Evolutionary conservation across 1,140 invertebrate genomes (phyloP), one percentile per base, ranked within the genome.

Genomic region (Oryzaephilus surinamensis): DNA sequence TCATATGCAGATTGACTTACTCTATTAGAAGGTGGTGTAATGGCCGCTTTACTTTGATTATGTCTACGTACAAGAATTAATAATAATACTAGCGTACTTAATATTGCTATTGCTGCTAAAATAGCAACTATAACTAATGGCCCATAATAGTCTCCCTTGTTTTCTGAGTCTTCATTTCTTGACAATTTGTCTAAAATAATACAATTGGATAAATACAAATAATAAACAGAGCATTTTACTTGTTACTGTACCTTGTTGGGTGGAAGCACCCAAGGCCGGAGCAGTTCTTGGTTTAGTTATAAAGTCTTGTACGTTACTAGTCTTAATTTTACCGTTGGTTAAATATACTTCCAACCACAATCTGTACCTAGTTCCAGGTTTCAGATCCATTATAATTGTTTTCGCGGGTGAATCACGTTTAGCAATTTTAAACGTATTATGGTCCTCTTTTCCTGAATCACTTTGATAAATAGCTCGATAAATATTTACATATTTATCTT

Each of bases 401-500:
- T 75, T 73, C 0, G 81, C 74, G 1, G 79, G 75, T 10, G 77
- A 74, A 51, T 89, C 85, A 45, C 83, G 68, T 31, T 87, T 82
- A 2, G 86, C 82, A 13, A 88, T 74, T 62, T 88, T 83, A 60
- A 92, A 91, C 0, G 76, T 79, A 52, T 79, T 86, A 1, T 78
- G 79, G 45, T 87, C 81, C 43, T 84, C 81, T 44, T 81, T 76
- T 3, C 74, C 75, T 2, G 69, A 71, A 54, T 84, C 79, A 49
- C 74, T 78, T 48, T 85, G 79, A 57, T 88, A 91, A 38, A 87
- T 83, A 2, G 84, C 81, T 44, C 85, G 72, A 62, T 84, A 90
- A 45, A 94, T 87, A 49, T 89, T 83, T n/a, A 93, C 83, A 64
- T 82, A 90, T 55, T 91, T 87, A 48, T 90, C 85, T 45, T 87